Base-by-base conservation (phyloP, 2,888 invertebrate species). In the Dioctria linearis region DNA sequence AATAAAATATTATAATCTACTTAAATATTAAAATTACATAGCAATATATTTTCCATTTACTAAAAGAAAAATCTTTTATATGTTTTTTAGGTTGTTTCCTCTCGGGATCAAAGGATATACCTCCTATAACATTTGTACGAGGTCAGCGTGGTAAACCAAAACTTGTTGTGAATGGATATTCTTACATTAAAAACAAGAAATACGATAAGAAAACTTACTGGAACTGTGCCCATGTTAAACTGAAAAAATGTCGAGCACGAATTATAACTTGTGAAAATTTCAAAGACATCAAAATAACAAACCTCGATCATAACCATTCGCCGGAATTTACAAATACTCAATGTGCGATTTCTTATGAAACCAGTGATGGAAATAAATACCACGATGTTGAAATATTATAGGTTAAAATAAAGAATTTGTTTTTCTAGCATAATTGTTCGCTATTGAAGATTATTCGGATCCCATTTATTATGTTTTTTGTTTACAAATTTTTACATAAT, bases 71-170 rank as follows among this genome's bases (percentile, higher is more conserved):
- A n/a, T n/a, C 40, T 65, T 65, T 65, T 65, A 65, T 65, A 46
- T 69, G 37, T 69, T 73, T 63, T 76, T 63, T 63, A 76, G 76
- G 4, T 37, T 25, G 9, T 37, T 5, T 49, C 9, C 25, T 39
- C 13, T 9, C 76, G 8, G 46, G 46, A 25, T 42, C 37, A 3
- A 76, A 61, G 46, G 39, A 46, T 4, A 25, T 76, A 42, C 73
- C 73, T 39, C 57, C 54, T n/a, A 76, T 84, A 6, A 79, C 83
- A 78, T 86, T 82, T 71, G 83, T 86, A 11, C 82, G 83, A 11
- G 86, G 86, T 11, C 86, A 86, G 82, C 84, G 86, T 57, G 86
- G 86, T 4, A 86, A 86, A 69, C 84, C 83, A 5, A 87, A 86
- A 82, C 82, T 86, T 78, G 85, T 87, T 51, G 81, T 86, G 13